These are phyloP conservation scores for Nomada hirtipes DNA, from an alignment of 2,888 invertebrate species.

Conservation along the genomic window DNA sequence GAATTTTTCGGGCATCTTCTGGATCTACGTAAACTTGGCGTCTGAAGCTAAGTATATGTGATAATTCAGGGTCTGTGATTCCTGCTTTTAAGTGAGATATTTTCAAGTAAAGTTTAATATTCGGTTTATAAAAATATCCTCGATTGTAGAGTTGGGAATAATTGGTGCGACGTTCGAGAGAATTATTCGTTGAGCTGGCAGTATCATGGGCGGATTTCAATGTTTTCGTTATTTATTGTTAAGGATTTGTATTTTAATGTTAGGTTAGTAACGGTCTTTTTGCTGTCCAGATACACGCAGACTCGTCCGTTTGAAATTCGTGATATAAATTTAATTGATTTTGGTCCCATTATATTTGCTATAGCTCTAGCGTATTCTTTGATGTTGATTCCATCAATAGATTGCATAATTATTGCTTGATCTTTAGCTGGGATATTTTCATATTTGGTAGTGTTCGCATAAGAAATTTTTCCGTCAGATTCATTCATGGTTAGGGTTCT, in stretches of 20 bases:
- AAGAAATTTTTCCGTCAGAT: background rate
- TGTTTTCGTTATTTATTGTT: background rate
- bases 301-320: background rate
- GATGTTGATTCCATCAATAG: background rate
- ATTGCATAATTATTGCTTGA: background rate
- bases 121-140: background rate
- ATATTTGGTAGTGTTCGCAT: background rate
- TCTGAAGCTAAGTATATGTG: background rate
- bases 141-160: background rate
- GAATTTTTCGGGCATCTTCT: background rate
- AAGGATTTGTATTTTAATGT: background rate
- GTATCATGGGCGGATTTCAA: background rate
- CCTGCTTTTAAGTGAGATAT: background rate
- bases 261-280: background rate
- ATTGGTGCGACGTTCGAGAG: background rate
- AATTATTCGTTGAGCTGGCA: background rate
- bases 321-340: background rate
- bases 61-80: background rate
- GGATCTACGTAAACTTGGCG: background rate
- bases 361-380: background rate
- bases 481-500: too few species aligned
- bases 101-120: background rate
- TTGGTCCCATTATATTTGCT: background rate
- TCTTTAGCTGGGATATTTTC: background rate
- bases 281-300: background rate